These are phyloP conservation scores for Mactromeris polynyma DNA, from an alignment of 2,888 invertebrate species.

Conservation along the genomic window DNA sequence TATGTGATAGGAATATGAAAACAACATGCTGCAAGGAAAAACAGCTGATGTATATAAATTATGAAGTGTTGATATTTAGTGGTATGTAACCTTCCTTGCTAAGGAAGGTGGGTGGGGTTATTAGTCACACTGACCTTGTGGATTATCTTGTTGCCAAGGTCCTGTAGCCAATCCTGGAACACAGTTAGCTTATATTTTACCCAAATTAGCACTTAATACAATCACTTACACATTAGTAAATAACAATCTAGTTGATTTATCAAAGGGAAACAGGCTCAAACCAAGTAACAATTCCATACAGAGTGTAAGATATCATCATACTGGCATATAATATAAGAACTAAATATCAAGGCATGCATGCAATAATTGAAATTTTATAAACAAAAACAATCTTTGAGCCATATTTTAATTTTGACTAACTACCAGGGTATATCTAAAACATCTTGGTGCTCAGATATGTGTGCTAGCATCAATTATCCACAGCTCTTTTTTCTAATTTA, in stretches of 20 bases:
- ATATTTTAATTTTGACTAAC: no score
- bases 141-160: conserved; percentile 62
- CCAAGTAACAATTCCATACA: not conserved
- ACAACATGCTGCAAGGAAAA: not conserved
- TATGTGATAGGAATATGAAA: no score
- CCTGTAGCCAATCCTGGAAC: conserved; percentile 58
- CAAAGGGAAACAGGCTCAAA: not conserved
- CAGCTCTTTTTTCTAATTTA: no score
- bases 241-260: not conserved
- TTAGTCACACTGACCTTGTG: conserved; percentile 63
- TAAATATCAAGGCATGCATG: not conserved
- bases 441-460: no score
- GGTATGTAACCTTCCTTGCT: not conserved
- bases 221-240: not conserved
- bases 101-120: conserved; percentile 34
- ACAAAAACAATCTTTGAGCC: not conserved
- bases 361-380: not conserved
- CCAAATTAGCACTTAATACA: not conserved
- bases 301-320: not conserved
- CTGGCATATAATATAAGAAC: not conserved
- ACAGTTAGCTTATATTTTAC: conserved; percentile 30
- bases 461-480: no score
- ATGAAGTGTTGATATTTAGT: conserved; percentile 11
- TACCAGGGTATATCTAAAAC: no score
- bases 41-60: not conserved